These are phyloP conservation scores for Styela plicata DNA, from an alignment of 23 tunicate species.

Conservation along the genomic window DNA sequence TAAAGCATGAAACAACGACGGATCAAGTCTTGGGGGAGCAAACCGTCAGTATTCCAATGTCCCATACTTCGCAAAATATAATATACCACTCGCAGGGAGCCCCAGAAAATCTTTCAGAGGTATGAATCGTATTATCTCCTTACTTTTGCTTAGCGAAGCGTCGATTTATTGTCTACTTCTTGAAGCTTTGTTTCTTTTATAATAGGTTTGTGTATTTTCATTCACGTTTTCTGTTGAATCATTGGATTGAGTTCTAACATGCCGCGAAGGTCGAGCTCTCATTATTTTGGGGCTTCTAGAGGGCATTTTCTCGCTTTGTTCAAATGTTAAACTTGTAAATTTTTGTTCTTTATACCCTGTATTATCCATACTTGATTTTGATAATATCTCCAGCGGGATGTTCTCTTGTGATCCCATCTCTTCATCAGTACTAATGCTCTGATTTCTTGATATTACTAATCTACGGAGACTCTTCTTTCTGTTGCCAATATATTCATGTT, in stretches of 20 bases:
- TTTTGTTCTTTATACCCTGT: neutral
- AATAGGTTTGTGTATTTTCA: neutral
- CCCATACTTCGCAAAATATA: too few relatives aligned
- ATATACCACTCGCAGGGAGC: too few relatives aligned
- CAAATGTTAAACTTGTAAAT: neutral
- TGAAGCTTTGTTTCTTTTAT: too few relatives aligned
- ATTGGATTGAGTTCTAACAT: neutral
- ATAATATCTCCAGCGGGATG: neutral
- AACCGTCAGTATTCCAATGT: too few relatives aligned
- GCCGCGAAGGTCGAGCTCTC: neutral
- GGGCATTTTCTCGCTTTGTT: neutral
- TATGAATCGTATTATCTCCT: too few relatives aligned
- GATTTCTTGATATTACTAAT: neutral
- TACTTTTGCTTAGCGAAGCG: too few relatives aligned
- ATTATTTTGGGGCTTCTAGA: neutral
- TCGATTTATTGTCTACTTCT: too few relatives aligned
- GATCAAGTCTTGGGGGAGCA: too few relatives aligned
- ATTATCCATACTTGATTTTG: neutral
- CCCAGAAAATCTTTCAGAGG: too few relatives aligned
- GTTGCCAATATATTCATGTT: too few relatives aligned
- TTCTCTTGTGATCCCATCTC: neutral
- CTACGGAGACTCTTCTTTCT: neutral
- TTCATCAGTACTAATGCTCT: neutral
- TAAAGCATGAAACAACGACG: too few relatives aligned
- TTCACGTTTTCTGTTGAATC: neutral